Evolutionary conservation across 2,888 invertebrate species (phyloP).

Genomic region (Megastigmus dorsalis): DNA sequence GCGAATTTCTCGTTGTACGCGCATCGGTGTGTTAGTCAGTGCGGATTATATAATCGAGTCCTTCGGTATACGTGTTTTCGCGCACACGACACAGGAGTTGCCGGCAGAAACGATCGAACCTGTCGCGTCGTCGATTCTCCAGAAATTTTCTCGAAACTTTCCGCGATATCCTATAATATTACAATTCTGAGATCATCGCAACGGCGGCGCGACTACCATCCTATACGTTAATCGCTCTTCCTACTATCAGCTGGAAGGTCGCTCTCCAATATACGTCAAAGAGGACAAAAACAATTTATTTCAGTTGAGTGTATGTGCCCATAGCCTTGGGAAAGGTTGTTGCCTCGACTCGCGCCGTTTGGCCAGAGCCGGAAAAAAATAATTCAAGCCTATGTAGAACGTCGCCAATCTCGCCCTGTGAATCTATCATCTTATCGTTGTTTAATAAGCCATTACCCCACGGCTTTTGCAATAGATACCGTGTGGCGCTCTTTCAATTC

Average conservation of each 20-base stretch:
- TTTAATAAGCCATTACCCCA: too few species aligned
- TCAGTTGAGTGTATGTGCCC: neutral
- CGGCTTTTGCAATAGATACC: too few species aligned
- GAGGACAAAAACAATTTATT: slow-evolving; percentile 20
- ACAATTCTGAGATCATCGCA: neutral
- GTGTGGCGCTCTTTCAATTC: too few species aligned
- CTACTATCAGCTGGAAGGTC: neutral
- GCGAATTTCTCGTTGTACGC: neutral
- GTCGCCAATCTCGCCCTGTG: too few species aligned
- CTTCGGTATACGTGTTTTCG: too few species aligned
- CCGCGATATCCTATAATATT: neutral
- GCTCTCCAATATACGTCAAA: neutral
- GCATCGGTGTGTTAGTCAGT: neutral
- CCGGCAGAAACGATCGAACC: too few species aligned
- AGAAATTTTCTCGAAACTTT: neutral
- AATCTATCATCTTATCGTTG: too few species aligned
- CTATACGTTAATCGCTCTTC: slow-evolving; percentile 2
- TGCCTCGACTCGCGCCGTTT: slow-evolving; percentile 1
- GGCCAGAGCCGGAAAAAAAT: slow-evolving; percentile 16
- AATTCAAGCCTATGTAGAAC: neutral
- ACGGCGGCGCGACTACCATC: too few species aligned
- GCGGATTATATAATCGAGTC: neutral
- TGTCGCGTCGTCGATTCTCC: too few species aligned
- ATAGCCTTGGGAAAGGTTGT: slow-evolving; percentile 15
- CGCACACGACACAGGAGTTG: too few species aligned